A percentile compares a stretch with the other conserved stretches of the same genome.
These are phyloP conservation scores for Tinea trinotella DNA, from an alignment of 2,888 invertebrate species.

Conservation along the genomic window DNA sequence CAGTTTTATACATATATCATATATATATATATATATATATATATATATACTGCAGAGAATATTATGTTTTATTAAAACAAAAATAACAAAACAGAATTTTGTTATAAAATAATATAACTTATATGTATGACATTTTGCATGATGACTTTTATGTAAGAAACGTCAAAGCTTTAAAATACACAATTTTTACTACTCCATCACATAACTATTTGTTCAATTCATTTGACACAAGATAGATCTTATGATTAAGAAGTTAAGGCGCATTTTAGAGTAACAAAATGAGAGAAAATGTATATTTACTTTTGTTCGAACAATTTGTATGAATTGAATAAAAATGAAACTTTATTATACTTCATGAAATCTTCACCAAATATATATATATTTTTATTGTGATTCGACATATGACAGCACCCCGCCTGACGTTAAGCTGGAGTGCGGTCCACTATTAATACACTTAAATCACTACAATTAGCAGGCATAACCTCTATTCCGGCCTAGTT, in stretches of 20 bases:
- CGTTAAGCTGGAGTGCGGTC: too few relatives aligned
- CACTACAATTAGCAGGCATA: too few relatives aligned
- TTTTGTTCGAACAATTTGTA: not conserved
- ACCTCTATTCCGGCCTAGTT: too few relatives aligned
- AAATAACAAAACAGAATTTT: not conserved
- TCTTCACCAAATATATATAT: too few relatives aligned
- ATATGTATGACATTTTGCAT: not conserved
- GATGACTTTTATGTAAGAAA: not conserved
- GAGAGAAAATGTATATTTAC: not conserved
- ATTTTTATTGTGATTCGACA: too few relatives aligned
- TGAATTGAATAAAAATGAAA: not conserved
- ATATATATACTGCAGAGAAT: too few relatives aligned
- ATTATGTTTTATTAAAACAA: too few relatives aligned
- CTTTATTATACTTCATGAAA: not conserved
- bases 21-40: too few relatives aligned
- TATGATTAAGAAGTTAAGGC: not conserved
- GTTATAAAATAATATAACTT: not conserved
- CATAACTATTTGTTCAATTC: not conserved
- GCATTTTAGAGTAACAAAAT: not conserved
- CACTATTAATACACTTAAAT: too few relatives aligned
- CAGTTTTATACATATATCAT: too few relatives aligned
- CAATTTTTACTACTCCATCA: not conserved
- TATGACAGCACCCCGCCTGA: too few relatives aligned
- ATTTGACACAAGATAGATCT: not conserved
- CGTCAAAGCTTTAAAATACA: not conserved